Conservation (phyloP, 2,797 vertebrate species). For the Clamator glandarius region DNA sequence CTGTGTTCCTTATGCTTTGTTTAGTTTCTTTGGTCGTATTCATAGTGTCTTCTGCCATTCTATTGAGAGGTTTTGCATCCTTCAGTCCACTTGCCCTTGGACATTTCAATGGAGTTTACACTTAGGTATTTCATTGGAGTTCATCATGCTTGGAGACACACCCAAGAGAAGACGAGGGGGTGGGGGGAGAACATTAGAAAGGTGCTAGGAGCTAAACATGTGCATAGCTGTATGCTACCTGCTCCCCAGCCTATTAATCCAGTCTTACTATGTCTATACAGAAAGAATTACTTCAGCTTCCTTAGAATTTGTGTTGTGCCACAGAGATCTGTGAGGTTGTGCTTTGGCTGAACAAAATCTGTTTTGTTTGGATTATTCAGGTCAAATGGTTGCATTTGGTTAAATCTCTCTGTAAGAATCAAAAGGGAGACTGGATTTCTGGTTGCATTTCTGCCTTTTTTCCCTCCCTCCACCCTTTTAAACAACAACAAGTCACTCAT, state of each 20-base stretch:
- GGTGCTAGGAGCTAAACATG: neutral
- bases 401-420: neutral
- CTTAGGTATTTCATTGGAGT: neutral
- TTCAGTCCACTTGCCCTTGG: neutral
- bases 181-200: neutral
- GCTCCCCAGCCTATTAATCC: neutral
- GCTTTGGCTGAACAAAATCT: neutral
- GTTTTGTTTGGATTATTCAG: neutral
- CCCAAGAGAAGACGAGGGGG: neutral
- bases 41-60: neutral
- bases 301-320: neutral
- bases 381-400: neutral
- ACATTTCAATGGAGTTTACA: neutral
- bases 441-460: neutral
- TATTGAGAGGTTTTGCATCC: neutral
- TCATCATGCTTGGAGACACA: neutral
- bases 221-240: neutral
- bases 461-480: neutral
- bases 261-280: neutral
- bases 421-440: neutral
- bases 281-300: neutral
- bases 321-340: neutral
- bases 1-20: neutral
- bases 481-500: neutral
- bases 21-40: neutral